Evolutionary conservation across 1,140 invertebrate genomes (phyloP).

Genomic region (Calephelis nemesis): DNA sequence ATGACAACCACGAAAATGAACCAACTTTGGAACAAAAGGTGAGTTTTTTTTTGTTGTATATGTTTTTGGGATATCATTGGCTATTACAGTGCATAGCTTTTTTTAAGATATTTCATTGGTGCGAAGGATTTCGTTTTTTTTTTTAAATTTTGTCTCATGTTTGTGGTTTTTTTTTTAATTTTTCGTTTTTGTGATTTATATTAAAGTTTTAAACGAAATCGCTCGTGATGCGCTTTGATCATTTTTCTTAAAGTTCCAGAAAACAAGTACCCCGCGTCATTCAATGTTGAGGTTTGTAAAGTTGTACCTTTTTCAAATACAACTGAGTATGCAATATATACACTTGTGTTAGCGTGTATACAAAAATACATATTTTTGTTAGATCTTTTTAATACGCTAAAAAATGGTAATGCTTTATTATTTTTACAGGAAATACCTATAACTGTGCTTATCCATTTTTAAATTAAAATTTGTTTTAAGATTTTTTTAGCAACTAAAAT

Average conservation of each 20-base stretch:
- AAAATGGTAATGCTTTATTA: too few species aligned
- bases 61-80: slow-evolving; percentile 9
- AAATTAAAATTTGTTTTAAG: too few species aligned
- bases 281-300: slow-evolving; percentile 42
- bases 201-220: slow-evolving; percentile 29
- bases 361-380: background rate
- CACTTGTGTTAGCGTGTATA: background rate
- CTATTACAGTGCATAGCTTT: slow-evolving; percentile 11
- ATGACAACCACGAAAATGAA: slow-evolving; percentile 83
- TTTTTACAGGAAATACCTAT: background rate
- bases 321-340: background rate
- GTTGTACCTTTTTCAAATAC: slow-evolving; percentile 29
- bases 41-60: background rate
- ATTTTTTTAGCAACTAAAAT: too few species aligned
- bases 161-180: background rate
- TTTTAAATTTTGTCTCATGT: background rate
- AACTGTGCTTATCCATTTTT: background rate
- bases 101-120: slow-evolving; percentile 14
- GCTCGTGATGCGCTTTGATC: slow-evolving; percentile 38
- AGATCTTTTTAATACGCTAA: background rate
- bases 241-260: slow-evolving; percentile 52
- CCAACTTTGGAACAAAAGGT: slow-evolving; percentile 91
- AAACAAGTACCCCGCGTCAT: slow-evolving; percentile 51
- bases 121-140: background rate
- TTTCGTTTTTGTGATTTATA: background rate